Evolutionary conservation across 2,797 vertebrate species (phyloP).

Genomic region (Spondyliosoma cantharus): DNA sequence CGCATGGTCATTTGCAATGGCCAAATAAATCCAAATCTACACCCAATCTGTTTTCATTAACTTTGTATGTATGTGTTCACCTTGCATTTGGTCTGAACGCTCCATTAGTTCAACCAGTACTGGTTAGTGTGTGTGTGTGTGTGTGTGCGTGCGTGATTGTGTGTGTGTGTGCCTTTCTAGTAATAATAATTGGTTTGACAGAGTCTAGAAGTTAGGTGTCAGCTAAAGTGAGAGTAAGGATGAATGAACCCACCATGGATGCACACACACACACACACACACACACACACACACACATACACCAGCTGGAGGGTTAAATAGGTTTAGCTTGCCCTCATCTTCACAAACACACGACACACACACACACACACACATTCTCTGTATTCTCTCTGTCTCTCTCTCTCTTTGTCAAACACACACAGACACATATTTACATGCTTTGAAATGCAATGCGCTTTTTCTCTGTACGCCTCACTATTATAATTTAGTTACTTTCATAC

Average conservation of each 20-base stretch:
- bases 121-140: not conserved
- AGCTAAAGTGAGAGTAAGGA: slow-evolving; percentile 55
- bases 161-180: not conserved
- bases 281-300: not conserved
- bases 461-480: too few species aligned
- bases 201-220: slow-evolving; percentile 58
- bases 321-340: not conserved
- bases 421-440: not conserved
- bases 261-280: not conserved
- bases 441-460: too few species aligned
- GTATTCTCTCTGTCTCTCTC: not conserved
- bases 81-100: too few species aligned
- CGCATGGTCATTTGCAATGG: too few species aligned
- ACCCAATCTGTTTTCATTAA: too few species aligned
- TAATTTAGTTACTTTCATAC: too few species aligned
- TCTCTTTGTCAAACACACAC: not conserved
- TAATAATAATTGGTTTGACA: slow-evolving; percentile 69
- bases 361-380: not conserved
- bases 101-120: too few species aligned
- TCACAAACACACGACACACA: not conserved
- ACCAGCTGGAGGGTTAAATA: slow-evolving; percentile 2
- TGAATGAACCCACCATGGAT: slow-evolving; percentile 79
- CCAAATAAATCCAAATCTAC: too few species aligned
- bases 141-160: not conserved
- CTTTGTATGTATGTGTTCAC: too few species aligned